phyloP scores from a whole-genome alignment of 2,797 vertebrate species.

The Acanthiza pusilla region DNA sequence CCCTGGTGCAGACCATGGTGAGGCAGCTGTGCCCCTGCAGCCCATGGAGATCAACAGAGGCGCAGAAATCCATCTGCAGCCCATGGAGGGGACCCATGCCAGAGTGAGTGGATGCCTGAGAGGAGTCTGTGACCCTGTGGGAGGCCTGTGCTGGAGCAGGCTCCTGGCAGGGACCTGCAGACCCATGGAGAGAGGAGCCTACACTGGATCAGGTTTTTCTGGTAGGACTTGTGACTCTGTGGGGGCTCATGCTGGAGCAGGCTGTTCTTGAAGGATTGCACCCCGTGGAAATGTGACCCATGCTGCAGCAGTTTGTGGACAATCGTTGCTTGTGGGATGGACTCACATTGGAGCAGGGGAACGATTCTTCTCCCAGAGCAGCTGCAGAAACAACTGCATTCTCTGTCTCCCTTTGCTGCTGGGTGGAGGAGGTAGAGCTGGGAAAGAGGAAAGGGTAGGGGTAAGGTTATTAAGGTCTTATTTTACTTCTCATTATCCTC shows the following conservation, averaged over 20 bases:
- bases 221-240: background rate
- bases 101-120: background rate
- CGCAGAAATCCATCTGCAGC: background rate
- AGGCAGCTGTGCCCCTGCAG: background rate
- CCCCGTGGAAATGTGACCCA: background rate
- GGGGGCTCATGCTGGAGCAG: background rate
- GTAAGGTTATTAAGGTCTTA: background rate
- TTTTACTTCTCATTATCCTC: background rate
- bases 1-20: fast-evolving
- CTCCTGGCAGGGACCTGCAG: background rate
- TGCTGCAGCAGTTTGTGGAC: background rate
- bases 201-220: fast-evolving
- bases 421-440: background rate
- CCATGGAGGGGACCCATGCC: fast-evolving
- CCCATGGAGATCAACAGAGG: fast-evolving
- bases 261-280: background rate
- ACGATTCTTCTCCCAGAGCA: background rate
- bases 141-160: background rate
- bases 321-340: fast-evolving
- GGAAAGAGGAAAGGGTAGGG: background rate
- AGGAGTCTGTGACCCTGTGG: background rate
- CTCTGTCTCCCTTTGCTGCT: background rate
- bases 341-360: background rate
- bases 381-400: background rate
- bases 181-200: too few relatives aligned